phyloP scores from a whole-genome alignment of 2,113 vertebrate genomes.

The Triplophysa tibetana region DNA sequence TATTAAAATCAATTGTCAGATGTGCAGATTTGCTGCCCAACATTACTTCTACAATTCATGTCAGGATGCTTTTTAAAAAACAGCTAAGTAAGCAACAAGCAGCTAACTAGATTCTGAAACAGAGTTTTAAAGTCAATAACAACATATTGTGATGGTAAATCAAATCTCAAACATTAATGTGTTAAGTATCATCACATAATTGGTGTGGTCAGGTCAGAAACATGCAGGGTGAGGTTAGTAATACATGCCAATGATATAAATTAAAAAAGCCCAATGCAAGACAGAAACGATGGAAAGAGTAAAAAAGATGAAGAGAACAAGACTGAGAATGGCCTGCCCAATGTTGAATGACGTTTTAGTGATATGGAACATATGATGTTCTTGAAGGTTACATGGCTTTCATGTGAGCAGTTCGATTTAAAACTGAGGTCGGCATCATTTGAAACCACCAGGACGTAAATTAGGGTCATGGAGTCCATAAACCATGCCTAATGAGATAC shows the following conservation, averaged over 20 bases:
- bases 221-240: slow-evolving; percentile 47
- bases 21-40: not conserved
- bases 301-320: slow-evolving; percentile 51
- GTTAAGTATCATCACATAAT: not conserved
- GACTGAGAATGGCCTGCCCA: slow-evolving; percentile 76
- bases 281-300: slow-evolving; percentile 8
- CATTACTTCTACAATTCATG: too few species aligned
- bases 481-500: slow-evolving; percentile 21
- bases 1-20: not conserved
- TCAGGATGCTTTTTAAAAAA: not conserved
- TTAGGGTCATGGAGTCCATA: slow-evolving; percentile 12
- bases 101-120: not conserved
- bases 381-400: slow-evolving; percentile 32
- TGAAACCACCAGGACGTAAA: slow-evolving; percentile 13
- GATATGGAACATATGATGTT: slow-evolving; percentile 56
- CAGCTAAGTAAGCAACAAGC: not conserved
- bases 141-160: not conserved
- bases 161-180: not conserved
- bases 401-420: slow-evolving; percentile 14
- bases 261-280: not conserved
- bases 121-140: not conserved
- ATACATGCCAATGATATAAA: slow-evolving; percentile 42
- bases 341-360: slow-evolving; percentile 45
- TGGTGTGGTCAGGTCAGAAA: slow-evolving; percentile 33
- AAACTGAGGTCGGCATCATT: slow-evolving; percentile 5